Evolutionary conservation across 1,140 invertebrate genomes (phyloP).

Genomic region (Brachionus paranguensis): DNA sequence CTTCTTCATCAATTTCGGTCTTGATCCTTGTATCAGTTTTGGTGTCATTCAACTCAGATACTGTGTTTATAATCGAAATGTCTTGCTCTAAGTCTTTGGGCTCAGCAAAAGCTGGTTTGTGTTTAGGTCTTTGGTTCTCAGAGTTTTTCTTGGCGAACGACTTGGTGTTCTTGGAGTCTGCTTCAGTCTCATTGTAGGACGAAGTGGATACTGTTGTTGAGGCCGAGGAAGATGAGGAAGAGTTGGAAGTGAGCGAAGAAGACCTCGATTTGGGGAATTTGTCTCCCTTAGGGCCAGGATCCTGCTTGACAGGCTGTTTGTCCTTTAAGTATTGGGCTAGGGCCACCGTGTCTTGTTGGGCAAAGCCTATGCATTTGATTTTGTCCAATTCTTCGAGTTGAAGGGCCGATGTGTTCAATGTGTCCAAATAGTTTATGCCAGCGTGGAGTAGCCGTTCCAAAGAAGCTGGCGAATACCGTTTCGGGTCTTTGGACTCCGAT

Average conservation of each 20-base stretch:
- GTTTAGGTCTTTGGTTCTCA: background rate
- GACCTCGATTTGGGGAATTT: slow-evolving; percentile 9
- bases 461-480: slow-evolving; percentile 46
- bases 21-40: background rate
- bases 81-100: background rate
- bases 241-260: slow-evolving; percentile 4
- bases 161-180: background rate
- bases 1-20: slow-evolving; percentile 45
- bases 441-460: slow-evolving; percentile 48
- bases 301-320: background rate
- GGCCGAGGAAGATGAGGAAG: slow-evolving; percentile 47
- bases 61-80: slow-evolving; percentile 2
- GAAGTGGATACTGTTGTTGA: slow-evolving; percentile 3
- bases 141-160: background rate
- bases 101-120: background rate
- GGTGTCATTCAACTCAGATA: background rate
- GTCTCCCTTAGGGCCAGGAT: background rate
- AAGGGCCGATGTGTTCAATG: slow-evolving; percentile 50
- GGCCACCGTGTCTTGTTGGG: slow-evolving; percentile 55
- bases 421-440: slow-evolving; percentile 52
- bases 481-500: background rate
- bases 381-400: slow-evolving; percentile 51
- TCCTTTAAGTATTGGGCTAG: slow-evolving; percentile 55
- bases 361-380: slow-evolving; percentile 49
- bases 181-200: background rate